Evolutionary conservation across 2,113 vertebrate species (phyloP), one percentile per base, ranked within the genome.

Genomic region (Rattus rattus): DNA sequence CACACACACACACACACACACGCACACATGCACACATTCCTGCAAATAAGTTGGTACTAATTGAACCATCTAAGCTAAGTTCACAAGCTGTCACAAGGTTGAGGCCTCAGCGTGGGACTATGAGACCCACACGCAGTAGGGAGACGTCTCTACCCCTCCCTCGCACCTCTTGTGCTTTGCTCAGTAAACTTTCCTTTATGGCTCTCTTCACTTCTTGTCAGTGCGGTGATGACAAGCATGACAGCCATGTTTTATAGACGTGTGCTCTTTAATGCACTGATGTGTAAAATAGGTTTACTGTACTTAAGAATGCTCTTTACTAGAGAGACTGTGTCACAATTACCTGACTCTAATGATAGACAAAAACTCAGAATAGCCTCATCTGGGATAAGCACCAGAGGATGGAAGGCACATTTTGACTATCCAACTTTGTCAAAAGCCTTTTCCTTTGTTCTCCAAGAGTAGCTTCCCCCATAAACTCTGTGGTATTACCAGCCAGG

Each of bases 281-380:
- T 92, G 96, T 96, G 89, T 96, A 96, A 97, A 97, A 96, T 96
- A 91, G 96, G 95, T 97, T 97, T 98, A 97, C 96, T 91, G 28
- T 96, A 97, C 91, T 97, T 95, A 95, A 95, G 91, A 47, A 84
- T 92, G 47, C 54, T 95, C 72, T 96, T 96, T 96, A 86, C 81
- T 43, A 7, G 84, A 90, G 4, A 96, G 76, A 92, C 90, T 52
- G 22, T 96, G 94, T 94, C 92, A 95, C 94, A 92, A 97, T 96
- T 94, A 96, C 96, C 91, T 92, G 81, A 67, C 76, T 96, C 10
- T 96, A 94, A 95, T 96, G 89, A 96, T 75, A 67, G 67, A 73
- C 59, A 89, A 96, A 87, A 96, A 91, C 91, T 90, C 91, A 91
- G 84, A 96, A 93, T 54, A 87, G 91, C 89, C n/a, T 94, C 49